Conservation (phyloP, 1,140 invertebrate species). For the Macrostomum lignano region DNA sequence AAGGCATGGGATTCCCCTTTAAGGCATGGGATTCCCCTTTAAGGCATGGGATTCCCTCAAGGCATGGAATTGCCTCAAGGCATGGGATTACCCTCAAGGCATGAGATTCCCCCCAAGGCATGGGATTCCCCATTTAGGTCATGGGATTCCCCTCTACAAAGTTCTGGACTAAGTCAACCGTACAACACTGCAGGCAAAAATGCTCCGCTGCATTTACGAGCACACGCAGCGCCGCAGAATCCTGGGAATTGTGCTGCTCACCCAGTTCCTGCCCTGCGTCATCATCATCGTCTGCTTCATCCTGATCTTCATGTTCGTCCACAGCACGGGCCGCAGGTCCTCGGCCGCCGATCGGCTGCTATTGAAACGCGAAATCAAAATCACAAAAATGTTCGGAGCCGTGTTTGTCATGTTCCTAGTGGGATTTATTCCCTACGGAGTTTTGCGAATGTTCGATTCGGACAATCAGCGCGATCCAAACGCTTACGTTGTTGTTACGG, state of each 20-base stretch:
- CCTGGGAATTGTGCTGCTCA: conserved; percentile 16
- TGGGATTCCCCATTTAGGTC: too few relatives aligned
- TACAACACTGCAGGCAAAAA: too few relatives aligned
- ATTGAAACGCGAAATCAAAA: conserved; percentile 17
- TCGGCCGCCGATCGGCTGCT: conserved; percentile 7
- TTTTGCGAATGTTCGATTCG: conserved; percentile 17
- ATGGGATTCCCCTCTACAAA: too few relatives aligned
- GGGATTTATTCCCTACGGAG: conserved; percentile 22
- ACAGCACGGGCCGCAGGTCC: conserved; percentile 10
- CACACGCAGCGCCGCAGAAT: conserved; percentile 11
- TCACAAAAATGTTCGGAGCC: conserved; percentile 27
- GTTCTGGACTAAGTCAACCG: too few relatives aligned
- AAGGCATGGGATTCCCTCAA: too few relatives aligned
- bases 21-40: too few relatives aligned
- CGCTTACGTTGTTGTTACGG: conserved; percentile 22
- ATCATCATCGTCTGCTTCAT: conserved; percentile 22
- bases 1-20: too few relatives aligned
- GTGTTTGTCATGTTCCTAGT: conserved; percentile 23
- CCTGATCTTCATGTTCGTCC: conserved; percentile 22
- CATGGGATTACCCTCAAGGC: too few relatives aligned
- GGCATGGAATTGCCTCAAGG: too few relatives aligned
- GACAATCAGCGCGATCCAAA: conserved; percentile 15
- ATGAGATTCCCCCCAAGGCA: too few relatives aligned
- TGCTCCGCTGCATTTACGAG: conserved; percentile 3
- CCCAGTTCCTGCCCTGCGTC: conserved; percentile 21